phyloP scores from a whole-genome alignment of 2,797 vertebrate genomes.

The Premnoplex brunnescens region DNA sequence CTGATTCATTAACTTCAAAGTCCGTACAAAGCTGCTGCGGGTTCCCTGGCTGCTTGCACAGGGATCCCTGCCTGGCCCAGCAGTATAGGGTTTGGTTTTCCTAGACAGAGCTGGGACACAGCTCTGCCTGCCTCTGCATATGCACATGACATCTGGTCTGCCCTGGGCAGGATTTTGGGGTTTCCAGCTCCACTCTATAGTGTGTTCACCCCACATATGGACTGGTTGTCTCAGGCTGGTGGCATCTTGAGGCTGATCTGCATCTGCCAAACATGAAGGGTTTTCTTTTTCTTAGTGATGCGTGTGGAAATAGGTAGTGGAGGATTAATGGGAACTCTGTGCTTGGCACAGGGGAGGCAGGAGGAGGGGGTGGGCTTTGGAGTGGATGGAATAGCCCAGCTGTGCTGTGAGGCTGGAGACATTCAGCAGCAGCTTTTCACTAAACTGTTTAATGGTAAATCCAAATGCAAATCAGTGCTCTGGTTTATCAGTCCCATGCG shows the following conservation, averaged over 20 bases:
- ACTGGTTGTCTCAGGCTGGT: background rate
- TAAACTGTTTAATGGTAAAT: background rate
- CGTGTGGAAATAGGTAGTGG: rapidly evolving
- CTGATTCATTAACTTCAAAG: slow-evolving; percentile 30
- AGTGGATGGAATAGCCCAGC: background rate
- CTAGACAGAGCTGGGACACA: background rate
- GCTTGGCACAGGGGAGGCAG: background rate
- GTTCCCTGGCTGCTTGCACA: background rate
- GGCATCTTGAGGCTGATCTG: background rate
- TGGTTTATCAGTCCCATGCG: background rate
- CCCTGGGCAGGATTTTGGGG: background rate
- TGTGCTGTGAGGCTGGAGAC: background rate
- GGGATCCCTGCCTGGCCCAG: rapidly evolving
- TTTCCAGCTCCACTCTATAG: background rate
- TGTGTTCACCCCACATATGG: rapidly evolving
- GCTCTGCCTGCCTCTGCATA: background rate
- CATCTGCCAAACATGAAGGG: background rate
- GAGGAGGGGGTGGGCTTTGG: background rate
- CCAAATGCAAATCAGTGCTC: background rate
- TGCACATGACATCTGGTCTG: rapidly evolving
- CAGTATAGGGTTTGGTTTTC: background rate
- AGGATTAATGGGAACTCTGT: background rate
- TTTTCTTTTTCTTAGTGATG: background rate
- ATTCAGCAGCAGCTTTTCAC: background rate
- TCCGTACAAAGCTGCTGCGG: background rate